A percentile compares a stretch with the other conserved stretches of the same genome.
These are phyloP conservation scores for Spizella passerina DNA, from an alignment of 2,797 vertebrate genomes.

Conservation along the genomic window DNA sequence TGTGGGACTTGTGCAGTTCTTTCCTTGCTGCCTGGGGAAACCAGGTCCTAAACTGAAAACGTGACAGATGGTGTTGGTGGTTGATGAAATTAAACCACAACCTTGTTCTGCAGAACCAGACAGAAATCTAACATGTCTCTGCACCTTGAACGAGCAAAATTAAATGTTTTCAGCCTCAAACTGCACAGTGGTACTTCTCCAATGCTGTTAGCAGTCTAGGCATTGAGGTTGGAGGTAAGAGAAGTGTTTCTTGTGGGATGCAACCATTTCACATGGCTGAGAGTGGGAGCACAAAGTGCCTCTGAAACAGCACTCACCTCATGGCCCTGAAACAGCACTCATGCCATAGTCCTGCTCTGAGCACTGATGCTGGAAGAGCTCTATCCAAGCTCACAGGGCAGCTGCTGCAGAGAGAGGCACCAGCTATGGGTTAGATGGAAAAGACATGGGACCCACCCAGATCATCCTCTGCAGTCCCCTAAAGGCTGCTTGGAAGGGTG, in stretches of 20 bases:
- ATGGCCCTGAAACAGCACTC: not conserved
- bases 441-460: accelerated
- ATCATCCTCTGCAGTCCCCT: not conserved
- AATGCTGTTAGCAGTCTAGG: not conserved
- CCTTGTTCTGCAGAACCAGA: not conserved
- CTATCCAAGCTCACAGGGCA: not conserved
- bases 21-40: not conserved
- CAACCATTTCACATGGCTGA: not conserved
- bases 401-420: not conserved
- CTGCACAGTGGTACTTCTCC: not conserved
- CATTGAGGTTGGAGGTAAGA: accelerated
- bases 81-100: not conserved
- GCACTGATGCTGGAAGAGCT: not conserved
- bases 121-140: not conserved
- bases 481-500: not conserved
- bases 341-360: not conserved
- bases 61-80: not conserved
- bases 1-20: not conserved
- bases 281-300: not conserved
- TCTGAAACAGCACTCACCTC: not conserved
- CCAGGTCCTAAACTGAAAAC: not conserved
- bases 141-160: not conserved
- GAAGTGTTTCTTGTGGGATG: accelerated
- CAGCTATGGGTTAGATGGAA: not conserved
- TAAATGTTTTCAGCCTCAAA: not conserved